Evolutionary conservation across 53 echinoderm and acorn worm species (phyloP).

Genomic region (Temnopleurus reevesii): DNA sequence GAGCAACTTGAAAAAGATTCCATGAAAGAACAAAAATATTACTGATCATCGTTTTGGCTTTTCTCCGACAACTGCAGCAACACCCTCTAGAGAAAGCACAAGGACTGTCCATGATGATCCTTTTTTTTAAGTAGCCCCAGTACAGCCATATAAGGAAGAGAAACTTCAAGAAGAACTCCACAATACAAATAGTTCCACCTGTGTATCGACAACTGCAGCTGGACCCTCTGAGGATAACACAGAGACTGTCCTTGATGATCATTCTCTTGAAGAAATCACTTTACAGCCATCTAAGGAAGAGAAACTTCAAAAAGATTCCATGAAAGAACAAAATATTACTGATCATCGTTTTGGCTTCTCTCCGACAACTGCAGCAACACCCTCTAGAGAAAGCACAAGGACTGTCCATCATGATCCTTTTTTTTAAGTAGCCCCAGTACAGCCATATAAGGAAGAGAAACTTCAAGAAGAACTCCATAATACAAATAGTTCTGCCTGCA

Average conservation of each 20-base stretch:
- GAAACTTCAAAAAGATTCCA: constrained; percentile 27
- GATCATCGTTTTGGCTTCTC: constrained; percentile 10
- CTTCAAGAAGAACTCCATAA: neutral
- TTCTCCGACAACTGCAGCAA: too few relatives aligned
- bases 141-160: too few relatives aligned
- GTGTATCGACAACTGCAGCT: too few relatives aligned
- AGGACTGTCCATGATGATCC: too few relatives aligned
- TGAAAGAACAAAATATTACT: neutral
- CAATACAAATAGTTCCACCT: too few relatives aligned
- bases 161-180: too few relatives aligned
- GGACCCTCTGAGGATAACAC: too few relatives aligned
- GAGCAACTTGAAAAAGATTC: neutral
- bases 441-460: constrained; percentile 8
- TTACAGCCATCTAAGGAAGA: constrained; percentile 35
- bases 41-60: neutral
- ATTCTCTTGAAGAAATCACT: constrained; percentile 37
- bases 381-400: neutral
- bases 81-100: too few relatives aligned
- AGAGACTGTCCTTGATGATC: constrained; percentile 10
- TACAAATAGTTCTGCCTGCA: constrained; percentile 4
- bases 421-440: neutral
- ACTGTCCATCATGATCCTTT: neutral
- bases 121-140: too few relatives aligned
- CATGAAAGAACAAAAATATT: neutral
- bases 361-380: constrained; percentile 6